Evolutionary conservation across 2,888 invertebrate species (phyloP).

Genomic region (Priocnemis perturbator): DNA sequence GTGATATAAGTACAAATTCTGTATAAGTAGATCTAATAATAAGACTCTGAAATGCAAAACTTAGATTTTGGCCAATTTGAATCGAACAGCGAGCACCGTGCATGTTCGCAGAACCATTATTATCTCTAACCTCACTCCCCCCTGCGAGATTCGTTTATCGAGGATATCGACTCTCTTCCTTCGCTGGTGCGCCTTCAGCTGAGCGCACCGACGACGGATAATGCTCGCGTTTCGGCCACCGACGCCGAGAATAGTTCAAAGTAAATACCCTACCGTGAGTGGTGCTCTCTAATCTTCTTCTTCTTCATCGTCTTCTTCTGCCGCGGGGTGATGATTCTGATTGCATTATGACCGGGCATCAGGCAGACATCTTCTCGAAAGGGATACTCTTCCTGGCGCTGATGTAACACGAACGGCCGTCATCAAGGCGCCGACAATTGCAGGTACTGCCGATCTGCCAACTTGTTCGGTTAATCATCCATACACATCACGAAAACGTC

Average conservation of each 20-base stretch:
- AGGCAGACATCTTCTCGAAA: conserved; percentile 49
- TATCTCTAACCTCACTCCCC: too few relatives aligned
- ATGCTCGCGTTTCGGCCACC: conserved; percentile 53
- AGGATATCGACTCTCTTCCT: conserved; percentile 41
- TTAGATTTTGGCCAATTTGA: too few relatives aligned
- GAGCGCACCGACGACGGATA: conserved; percentile 42
- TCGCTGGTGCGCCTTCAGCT: conserved; percentile 21
- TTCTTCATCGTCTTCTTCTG: conserved; percentile 34
- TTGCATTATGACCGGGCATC: conserved; percentile 52
- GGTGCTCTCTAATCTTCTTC: conserved; percentile 57
- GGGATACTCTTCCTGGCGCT: conserved; percentile 42
- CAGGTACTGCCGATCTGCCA: conserved; percentile 9
- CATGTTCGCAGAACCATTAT: too few relatives aligned
- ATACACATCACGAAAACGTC: too few relatives aligned
- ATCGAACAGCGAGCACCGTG: too few relatives aligned
- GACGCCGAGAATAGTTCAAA: conserved; percentile 61
- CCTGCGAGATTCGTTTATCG: conserved; percentile 38
- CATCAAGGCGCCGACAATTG: conserved; percentile 21
- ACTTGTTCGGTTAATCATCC: not conserved
- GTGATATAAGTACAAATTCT: too few relatives aligned
- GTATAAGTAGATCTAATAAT: too few relatives aligned
- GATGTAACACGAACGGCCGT: conserved; percentile 38
- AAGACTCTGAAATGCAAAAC: too few relatives aligned
- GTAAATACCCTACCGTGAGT: conserved; percentile 59
- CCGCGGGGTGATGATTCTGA: conserved; percentile 46